Base-by-base conservation (phyloP, 1,140 invertebrate genomes). In the Acromyrmex charruanus region DNA sequence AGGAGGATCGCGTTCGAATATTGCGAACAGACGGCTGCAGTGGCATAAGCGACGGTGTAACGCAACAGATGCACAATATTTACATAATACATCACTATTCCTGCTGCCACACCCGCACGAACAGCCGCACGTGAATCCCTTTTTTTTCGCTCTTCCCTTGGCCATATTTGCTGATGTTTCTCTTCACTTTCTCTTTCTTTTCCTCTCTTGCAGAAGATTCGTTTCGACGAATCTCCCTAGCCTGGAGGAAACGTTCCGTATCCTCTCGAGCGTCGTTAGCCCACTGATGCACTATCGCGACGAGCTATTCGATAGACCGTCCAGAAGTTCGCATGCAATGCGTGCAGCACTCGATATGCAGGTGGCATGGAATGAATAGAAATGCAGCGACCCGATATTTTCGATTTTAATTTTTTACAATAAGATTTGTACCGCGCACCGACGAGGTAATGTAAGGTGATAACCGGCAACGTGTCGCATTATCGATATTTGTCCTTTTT, bases 31-130 rank as follows among this genome's bases (percentile, higher is more conserved):
- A 21, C 14, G 21, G 12, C 21, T n/a, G n/a, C 55, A n/a, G 18
- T n/a, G 18, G 63, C 39, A 12, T 49, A 63, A 21, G 53, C 9
- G 18, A 21, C 25, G 39, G 31, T 44, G n/a, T 75, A 88, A 69
- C 25, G 21, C 61, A 79, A 84, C 71, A 58, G 61, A 71, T 61
- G 66, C 25, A 63, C 4, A 44, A 87, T 92, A 93, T 94, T 94
- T 95, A 95, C 94, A 92, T 91, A 93, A 89, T 85, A 93, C 88
- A 92, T 95, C 94, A 94, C 95, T 95, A 94, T 95, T 95, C 94
- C 95, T 94, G 92, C 93, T 94, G 87, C 93, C 90, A 87, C 95
- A 95, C 90, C 95, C 94, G 91, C 95, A 95, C 28, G 80, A 16
- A 58, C 80, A 84, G 28, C 69, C 39, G 87, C 95, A 95, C 21